Conservation (phyloP, 1,140 invertebrate species). For the Solen grandis region DNA sequence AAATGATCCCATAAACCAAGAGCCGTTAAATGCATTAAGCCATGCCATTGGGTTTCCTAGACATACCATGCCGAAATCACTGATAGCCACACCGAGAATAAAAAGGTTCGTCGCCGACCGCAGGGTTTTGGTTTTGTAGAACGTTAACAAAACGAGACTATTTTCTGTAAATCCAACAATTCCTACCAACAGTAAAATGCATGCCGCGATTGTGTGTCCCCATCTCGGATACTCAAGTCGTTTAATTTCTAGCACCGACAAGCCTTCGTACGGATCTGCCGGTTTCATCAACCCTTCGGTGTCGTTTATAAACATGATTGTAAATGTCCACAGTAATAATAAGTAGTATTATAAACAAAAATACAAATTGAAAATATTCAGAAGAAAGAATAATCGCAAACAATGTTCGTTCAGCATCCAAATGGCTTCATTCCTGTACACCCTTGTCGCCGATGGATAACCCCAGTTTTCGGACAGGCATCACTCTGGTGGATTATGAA, state of each 20-base stretch:
- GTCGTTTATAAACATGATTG: too few relatives aligned
- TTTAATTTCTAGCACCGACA: conserved; percentile 13
- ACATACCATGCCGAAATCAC: conserved; percentile 53
- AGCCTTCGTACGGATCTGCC: neutral
- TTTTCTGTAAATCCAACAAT: conserved; percentile 53
- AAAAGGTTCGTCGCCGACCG: conserved; percentile 58
- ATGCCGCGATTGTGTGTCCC: conserved; percentile 32
- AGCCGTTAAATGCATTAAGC: conserved; percentile 21
- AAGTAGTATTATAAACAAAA: too few relatives aligned
- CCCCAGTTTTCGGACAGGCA: too few relatives aligned
- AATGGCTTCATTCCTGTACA: too few relatives aligned
- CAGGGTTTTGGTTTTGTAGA: conserved; percentile 23
- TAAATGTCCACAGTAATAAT: too few relatives aligned
- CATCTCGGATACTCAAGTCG: conserved; percentile 7
- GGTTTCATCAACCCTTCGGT: too few relatives aligned
- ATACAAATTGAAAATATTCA: too few relatives aligned
- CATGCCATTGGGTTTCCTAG: conserved; percentile 42
- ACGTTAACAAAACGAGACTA: conserved; percentile 55
- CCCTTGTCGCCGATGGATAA: too few relatives aligned
- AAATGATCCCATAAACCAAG: conserved; percentile 1
- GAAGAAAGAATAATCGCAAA: too few relatives aligned
- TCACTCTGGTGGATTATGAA: too few relatives aligned
- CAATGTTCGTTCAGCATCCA: too few relatives aligned
- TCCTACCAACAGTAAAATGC: conserved; percentile 26
- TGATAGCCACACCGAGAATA: conserved; percentile 44